phyloP scores from a whole-genome alignment of 2,888 invertebrate genomes.

The Amphiduros pacificus region DNA sequence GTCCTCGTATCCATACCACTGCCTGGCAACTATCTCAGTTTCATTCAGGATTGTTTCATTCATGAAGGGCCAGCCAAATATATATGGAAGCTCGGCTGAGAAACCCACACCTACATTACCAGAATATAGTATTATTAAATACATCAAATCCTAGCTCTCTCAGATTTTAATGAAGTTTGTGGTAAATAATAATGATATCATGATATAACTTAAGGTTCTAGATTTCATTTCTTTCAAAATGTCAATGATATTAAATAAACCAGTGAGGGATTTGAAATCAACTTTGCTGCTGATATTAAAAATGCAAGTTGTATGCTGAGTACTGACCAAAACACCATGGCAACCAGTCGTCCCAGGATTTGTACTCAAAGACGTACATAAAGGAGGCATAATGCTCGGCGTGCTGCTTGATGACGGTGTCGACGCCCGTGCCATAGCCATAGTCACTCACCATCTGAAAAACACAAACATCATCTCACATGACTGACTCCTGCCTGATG shows the following conservation, averaged over 20 bases:
- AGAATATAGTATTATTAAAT: too few relatives aligned
- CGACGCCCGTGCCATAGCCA: constrained; percentile 54
- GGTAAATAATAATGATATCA: too few relatives aligned
- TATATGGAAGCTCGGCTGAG: constrained; percentile 50
- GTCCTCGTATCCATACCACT: constrained; percentile 57
- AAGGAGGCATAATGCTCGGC: constrained; percentile 36
- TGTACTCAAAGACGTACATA: constrained; percentile 57
- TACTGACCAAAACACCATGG: constrained; percentile 59
- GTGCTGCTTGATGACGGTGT: constrained; percentile 46
- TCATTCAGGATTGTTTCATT: constrained; percentile 55
- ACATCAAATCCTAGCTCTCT: too few relatives aligned
- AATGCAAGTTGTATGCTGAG: too few relatives aligned
- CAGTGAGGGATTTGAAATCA: too few relatives aligned
- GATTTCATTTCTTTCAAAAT: too few relatives aligned
- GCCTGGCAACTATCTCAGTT: constrained; percentile 49
- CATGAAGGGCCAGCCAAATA: constrained; percentile 63
- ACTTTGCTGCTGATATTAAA: not conserved
- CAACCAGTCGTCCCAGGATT: constrained; percentile 50
- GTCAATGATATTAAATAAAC: too few relatives aligned
- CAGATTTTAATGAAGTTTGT: too few relatives aligned
- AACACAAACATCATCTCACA: not conserved
- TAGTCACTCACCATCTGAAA: constrained; percentile 56
- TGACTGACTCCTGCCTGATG: too few relatives aligned
- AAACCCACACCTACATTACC: not conserved
- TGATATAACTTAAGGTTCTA: too few relatives aligned